Percentiles rank a stretch among this genome's conserved stretches.
Evolutionary conservation across 2,113 vertebrate species (phyloP).

Genomic region (Psittacula cyanocephala): DNA sequence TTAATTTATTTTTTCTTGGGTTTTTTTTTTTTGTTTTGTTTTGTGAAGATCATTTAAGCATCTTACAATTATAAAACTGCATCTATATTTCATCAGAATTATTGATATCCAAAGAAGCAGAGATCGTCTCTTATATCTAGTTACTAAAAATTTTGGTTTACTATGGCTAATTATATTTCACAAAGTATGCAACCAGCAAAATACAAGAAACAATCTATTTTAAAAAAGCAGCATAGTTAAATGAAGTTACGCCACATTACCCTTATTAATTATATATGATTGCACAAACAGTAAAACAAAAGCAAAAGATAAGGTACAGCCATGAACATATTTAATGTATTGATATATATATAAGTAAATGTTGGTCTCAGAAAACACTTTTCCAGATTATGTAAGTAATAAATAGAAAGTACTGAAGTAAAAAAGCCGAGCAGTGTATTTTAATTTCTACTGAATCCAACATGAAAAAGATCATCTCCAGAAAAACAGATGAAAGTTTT

Average conservation of each 20-base stretch:
- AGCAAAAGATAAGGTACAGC: background rate
- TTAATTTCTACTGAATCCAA: background rate
- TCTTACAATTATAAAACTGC: background rate
- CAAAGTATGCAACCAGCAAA: background rate
- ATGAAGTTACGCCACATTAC: background rate
- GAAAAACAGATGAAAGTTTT: background rate
- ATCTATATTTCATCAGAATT: background rate
- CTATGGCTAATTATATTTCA: background rate
- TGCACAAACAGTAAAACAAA: background rate
- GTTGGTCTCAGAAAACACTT: background rate
- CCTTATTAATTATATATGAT: background rate
- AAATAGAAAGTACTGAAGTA: background rate
- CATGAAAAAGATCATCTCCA: background rate
- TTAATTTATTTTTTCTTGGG: background rate
- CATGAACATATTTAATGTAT: background rate
- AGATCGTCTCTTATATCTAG: background rate
- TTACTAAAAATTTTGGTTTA: background rate
- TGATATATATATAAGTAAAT: background rate
- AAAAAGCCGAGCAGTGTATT: background rate
- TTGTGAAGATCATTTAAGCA: background rate
- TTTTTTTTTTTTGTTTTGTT: background rate
- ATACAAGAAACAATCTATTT: background rate
- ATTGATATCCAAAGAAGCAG: background rate
- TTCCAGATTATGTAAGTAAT: background rate
- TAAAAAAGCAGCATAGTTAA: background rate